phyloP scores from a whole-genome alignment of 1,140 invertebrate genomes.

The Mya arenaria region DNA sequence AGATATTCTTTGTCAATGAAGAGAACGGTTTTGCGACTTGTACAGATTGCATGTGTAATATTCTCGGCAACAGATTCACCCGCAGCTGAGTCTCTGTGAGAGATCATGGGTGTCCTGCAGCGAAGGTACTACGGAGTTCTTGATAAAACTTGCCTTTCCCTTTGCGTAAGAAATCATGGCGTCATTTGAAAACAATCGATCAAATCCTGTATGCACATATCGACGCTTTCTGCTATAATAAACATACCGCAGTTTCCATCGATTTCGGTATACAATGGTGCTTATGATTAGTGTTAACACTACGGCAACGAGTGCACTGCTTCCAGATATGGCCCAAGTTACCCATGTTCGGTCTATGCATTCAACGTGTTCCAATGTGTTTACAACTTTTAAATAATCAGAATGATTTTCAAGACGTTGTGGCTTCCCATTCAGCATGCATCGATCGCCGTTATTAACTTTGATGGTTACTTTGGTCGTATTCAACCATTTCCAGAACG shows the following conservation, averaged over 20 bases:
- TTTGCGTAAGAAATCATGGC: conserved; percentile 36
- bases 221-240: conserved; percentile 35
- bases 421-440: background rate
- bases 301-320: background rate
- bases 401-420: background rate
- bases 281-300: background rate
- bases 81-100: background rate
- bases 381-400: background rate
- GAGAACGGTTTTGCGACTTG: conserved; percentile 24
- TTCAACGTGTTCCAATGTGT: background rate
- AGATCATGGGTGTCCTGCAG: background rate
- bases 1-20: conserved; percentile 22
- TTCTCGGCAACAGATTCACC: conserved; percentile 26
- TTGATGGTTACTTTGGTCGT: background rate
- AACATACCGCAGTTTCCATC: conserved; percentile 35
- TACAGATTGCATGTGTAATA: conserved; percentile 28
- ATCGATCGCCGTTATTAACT: background rate
- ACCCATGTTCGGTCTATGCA: conserved; percentile 7
- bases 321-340: background rate
- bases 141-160: conserved; percentile 23
- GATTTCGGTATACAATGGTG: conserved; percentile 12
- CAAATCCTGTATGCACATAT: conserved; percentile 17
- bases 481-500: conserved; percentile 22
- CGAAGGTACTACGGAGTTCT: conserved; percentile 7
- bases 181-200: conserved; percentile 23